Percentiles rank a stretch among this genome's conserved stretches.
Conservation (phyloP, 2,888 invertebrate genomes). For the Keiferia lycopersicella region DNA sequence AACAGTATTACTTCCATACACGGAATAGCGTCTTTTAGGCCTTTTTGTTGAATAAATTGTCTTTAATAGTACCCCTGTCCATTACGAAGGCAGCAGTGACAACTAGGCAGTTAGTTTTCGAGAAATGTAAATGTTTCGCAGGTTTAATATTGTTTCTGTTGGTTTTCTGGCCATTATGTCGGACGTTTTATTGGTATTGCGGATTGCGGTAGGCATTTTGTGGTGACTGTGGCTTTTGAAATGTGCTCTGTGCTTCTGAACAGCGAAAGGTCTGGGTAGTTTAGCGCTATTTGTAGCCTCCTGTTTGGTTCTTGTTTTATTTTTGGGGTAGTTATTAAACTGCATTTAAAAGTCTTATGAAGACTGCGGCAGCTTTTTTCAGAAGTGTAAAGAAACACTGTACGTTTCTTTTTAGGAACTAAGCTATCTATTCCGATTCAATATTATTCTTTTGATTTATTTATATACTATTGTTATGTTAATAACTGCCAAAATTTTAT, state of each 20-base stretch:
- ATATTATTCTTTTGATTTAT: too few species aligned
- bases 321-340: too few species aligned
- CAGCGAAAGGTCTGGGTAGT: not conserved
- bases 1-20: constrained; percentile 1
- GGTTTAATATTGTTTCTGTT: constrained; percentile 5
- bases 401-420: too few species aligned
- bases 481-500: too few species aligned
- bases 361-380: too few species aligned
- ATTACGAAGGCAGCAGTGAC: not conserved
- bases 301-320: not conserved
- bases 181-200: not conserved
- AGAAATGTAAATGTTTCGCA: constrained; percentile 3
- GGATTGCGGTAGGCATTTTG: not conserved
- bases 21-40: not conserved
- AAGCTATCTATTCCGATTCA: too few species aligned
- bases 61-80: not conserved
- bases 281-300: not conserved
- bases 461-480: too few species aligned
- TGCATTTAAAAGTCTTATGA: too few species aligned
- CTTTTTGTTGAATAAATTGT: constrained; percentile 1
- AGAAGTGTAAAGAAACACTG: too few species aligned
- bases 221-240: constrained; percentile 1
- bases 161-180: not conserved
- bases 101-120: not conserved
- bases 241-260: not conserved